These are phyloP conservation scores for Drosophila parthenogenetica DNA, from an alignment of 2,888 invertebrate species.

Conservation along the genomic window DNA sequence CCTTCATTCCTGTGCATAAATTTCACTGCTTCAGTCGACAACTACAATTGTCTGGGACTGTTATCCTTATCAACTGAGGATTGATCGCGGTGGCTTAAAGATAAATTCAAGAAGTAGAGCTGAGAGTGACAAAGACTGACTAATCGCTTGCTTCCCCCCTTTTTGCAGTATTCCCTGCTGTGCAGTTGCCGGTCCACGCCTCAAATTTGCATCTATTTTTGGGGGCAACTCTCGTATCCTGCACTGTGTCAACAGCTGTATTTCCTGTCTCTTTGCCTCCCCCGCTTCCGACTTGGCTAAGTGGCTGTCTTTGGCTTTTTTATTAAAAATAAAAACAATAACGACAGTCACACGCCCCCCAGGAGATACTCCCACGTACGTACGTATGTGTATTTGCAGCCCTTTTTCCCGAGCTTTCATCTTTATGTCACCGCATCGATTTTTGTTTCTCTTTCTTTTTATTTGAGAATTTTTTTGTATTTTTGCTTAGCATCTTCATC, in stretches of 20 bases:
- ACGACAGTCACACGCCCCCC: slow-evolving; percentile 42
- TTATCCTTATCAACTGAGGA: slow-evolving; percentile 19
- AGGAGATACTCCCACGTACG: not conserved
- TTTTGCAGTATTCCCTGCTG: slow-evolving; percentile 8
- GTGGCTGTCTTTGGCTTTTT: slow-evolving; percentile 40
- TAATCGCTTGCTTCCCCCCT: slow-evolving; percentile 39
- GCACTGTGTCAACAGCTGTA: slow-evolving; percentile 29
- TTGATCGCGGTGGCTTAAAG: not conserved
- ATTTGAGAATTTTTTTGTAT: not conserved
- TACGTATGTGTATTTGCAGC: slow-evolving; percentile 31
- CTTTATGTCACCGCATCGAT: slow-evolving; percentile 74
- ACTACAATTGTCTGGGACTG: slow-evolving; percentile 32
- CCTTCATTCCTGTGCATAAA: slow-evolving; percentile 31
- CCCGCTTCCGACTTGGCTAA: slow-evolving; percentile 16
- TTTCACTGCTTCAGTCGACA: slow-evolving; percentile 35
- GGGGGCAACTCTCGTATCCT: slow-evolving; percentile 22
- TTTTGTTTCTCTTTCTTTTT: slow-evolving; percentile 47
- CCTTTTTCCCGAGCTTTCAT: slow-evolving; percentile 69
- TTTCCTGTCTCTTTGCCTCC: not conserved
- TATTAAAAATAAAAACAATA: slow-evolving; percentile 72
- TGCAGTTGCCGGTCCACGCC: slow-evolving; percentile 4
- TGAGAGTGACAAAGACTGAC: not conserved
- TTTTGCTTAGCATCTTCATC: slow-evolving; percentile 54
- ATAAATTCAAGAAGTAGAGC: not conserved
- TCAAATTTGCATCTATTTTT: slow-evolving; percentile 5